phyloP scores from a whole-genome alignment of 2,797 vertebrate genomes.

The Sebastiscus albofasciatus region DNA sequence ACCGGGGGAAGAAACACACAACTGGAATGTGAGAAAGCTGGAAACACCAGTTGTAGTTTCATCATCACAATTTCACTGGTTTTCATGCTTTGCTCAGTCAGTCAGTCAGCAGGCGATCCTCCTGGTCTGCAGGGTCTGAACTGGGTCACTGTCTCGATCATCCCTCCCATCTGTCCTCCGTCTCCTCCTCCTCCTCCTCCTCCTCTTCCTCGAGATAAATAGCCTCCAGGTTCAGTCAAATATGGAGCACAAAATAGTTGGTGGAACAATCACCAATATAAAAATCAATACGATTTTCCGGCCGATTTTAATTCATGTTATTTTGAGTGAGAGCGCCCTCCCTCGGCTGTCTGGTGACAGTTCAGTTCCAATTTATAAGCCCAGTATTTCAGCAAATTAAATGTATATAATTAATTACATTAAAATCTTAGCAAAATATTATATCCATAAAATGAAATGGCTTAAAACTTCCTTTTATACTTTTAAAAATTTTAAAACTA shows the following conservation, averaged over 20 bases:
- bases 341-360: not conserved
- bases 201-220: conserved; percentile 1
- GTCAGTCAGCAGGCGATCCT: conserved; percentile 18
- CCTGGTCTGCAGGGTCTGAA: conserved; percentile 37
- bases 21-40: not conserved
- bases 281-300: conserved; percentile 23
- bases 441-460: too few species aligned
- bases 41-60: not conserved
- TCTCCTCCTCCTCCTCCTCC: not conserved
- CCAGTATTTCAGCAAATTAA: too few species aligned
- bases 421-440: accelerated
- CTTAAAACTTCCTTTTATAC: too few species aligned
- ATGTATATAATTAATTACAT: too few species aligned
- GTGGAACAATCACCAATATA: not conserved
- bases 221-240: not conserved
- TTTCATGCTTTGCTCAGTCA: conserved; percentile 7
- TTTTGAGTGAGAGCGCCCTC: conserved; percentile 34
- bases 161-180: conserved; percentile 20
- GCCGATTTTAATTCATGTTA: not conserved
- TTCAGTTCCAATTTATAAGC: accelerated
- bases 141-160: conserved; percentile 51
- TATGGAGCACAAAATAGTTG: not conserved
- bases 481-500: too few species aligned
- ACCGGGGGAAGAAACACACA: not conserved
- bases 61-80: not conserved